phyloP scores from a whole-genome alignment of 1,140 invertebrate genomes.

The Rhyzopertha dominica region DNA sequence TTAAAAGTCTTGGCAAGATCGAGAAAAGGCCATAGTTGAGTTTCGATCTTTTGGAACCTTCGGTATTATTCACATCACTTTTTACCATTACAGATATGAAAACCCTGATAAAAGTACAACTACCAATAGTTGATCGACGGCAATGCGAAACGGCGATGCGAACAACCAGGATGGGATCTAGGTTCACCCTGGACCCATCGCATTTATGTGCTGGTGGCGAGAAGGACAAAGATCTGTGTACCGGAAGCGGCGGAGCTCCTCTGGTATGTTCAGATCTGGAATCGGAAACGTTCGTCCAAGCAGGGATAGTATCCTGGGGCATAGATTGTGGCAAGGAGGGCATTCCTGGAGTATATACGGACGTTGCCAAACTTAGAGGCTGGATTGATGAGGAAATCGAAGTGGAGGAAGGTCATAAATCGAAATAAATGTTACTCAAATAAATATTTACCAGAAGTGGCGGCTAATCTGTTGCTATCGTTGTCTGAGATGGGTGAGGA shows the following conservation, averaged over 20 bases:
- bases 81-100: conserved; percentile 42
- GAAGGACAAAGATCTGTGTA: conserved; percentile 56
- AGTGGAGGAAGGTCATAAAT: too few relatives aligned
- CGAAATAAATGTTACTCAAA: too few relatives aligned
- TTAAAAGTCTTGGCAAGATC: too few relatives aligned
- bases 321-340: conserved; percentile 56
- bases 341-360: conserved; percentile 64
- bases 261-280: conserved; percentile 49
- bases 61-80: too few relatives aligned
- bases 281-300: too few relatives aligned
- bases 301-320: conserved; percentile 68
- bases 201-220: conserved; percentile 62
- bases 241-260: conserved; percentile 51
- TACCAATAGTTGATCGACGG: conserved; percentile 49
- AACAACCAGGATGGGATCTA: conserved; percentile 54
- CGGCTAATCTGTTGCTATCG: too few relatives aligned
- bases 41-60: too few relatives aligned
- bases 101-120: conserved; percentile 45
- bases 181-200: conserved; percentile 53
- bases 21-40: too few relatives aligned
- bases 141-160: conserved; percentile 53
- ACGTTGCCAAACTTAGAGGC: conserved; percentile 51
- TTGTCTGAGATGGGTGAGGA: too few relatives aligned
- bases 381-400: conserved; percentile 57
- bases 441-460: too few relatives aligned